These are phyloP conservation scores for Sander lucioperca DNA, from an alignment of 2,113 vertebrate species.

Conservation along the genomic window DNA sequence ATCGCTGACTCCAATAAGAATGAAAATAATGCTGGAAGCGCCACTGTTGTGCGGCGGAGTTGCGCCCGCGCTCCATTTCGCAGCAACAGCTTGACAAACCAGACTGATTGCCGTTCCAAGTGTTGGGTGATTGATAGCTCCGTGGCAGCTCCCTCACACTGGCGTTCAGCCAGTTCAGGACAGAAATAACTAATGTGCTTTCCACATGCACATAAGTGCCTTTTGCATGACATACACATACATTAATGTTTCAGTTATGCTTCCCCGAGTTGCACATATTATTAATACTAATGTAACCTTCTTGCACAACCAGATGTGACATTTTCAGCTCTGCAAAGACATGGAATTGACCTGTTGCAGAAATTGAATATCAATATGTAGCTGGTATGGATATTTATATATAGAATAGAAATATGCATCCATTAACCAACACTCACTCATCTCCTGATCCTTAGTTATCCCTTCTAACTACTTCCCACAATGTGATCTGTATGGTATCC, in stretches of 20 bases:
- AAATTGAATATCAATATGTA: background rate
- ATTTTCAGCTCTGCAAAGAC: background rate
- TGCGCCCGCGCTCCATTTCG: slow-evolving; percentile 43
- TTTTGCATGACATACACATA: background rate
- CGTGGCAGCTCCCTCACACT: slow-evolving; percentile 43
- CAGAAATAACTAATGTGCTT: slow-evolving; percentile 41
- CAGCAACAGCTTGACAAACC: slow-evolving; percentile 44
- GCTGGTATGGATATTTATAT: background rate
- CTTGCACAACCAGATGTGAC: background rate
- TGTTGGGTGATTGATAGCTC: slow-evolving; percentile 63
- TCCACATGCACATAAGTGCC: slow-evolving; percentile 17
- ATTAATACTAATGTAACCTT: background rate
- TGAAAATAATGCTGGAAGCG: slow-evolving; percentile 58
- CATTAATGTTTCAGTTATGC: background rate
- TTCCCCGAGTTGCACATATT: background rate
- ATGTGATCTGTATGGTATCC: background rate
- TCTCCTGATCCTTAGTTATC: background rate
- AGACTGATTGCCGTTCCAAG: slow-evolving; percentile 53
- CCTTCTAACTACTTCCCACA: background rate
- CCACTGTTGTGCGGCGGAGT: slow-evolving; percentile 17
- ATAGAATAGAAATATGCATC: background rate
- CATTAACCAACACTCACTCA: background rate
- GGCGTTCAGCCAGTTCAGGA: slow-evolving; percentile 51
- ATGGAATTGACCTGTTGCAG: background rate
- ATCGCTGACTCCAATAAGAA: slow-evolving; percentile 66